phyloP scores from a whole-genome alignment of 1,140 invertebrate genomes.

The Colletes latitarsis region DNA sequence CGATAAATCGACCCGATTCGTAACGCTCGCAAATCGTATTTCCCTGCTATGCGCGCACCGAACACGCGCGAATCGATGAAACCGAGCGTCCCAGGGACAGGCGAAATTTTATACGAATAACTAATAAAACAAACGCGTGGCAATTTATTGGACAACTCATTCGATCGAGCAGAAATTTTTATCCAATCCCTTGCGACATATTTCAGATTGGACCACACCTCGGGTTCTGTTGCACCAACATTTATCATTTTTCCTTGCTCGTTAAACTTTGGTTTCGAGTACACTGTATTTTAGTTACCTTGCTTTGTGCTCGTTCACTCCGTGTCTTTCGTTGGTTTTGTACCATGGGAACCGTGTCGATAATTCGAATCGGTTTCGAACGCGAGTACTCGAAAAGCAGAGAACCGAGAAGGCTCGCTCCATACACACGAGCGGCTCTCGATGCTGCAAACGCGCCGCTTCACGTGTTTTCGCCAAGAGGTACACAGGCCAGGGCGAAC shows the following conservation, averaged over 20 bases:
- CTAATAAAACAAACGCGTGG: no score
- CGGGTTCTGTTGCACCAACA: no score
- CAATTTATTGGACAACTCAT: no score
- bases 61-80: constrained; percentile 18
- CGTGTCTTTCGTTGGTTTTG: no score
- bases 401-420: constrained; percentile 4
- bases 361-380: constrained; percentile 43
- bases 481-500: constrained; percentile 13
- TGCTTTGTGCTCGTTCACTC: no score
- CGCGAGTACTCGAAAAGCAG: constrained; percentile 35
- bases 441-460: constrained; percentile 12
- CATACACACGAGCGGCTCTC: neutral
- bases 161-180: no score
- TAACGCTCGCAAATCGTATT: constrained; percentile 72
- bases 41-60: constrained; percentile 22
- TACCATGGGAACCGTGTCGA: no score
- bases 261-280: no score
- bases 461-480: constrained; percentile 31
- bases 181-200: no score
- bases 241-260: no score
- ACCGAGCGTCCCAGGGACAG: neutral
- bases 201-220: no score
- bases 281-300: no score
- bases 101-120: neutral
- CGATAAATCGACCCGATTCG: constrained; percentile 75